phyloP scores from a whole-genome alignment of 2,113 vertebrate species.

The Ahaetulla prasina region DNA sequence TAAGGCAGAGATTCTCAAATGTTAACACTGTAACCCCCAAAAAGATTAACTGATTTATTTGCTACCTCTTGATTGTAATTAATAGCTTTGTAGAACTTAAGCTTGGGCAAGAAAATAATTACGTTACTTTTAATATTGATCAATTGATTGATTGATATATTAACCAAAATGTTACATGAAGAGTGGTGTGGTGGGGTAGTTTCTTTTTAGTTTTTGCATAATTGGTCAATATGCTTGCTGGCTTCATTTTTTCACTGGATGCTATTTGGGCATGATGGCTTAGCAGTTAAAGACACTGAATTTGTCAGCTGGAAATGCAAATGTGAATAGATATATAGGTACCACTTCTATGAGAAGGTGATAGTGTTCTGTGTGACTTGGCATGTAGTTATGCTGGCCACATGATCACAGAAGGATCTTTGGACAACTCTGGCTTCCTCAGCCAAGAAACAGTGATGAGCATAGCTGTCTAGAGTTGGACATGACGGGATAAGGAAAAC shows the following conservation, averaged over 20 bases:
- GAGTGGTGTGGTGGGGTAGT: background rate
- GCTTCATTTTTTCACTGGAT: background rate
- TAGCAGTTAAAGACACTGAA: no score
- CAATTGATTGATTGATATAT: background rate
- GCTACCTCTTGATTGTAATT: background rate
- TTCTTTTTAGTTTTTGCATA: background rate
- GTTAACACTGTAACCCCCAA: background rate
- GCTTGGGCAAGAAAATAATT: background rate
- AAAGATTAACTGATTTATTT: background rate
- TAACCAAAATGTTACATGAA: background rate
- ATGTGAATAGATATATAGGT: no score
- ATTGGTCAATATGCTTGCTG: background rate
- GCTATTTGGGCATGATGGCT: background rate
- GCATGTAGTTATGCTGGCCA: no score
- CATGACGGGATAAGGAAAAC: no score
- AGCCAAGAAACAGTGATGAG: no score
- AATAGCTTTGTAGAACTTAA: background rate
- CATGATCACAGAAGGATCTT: no score
- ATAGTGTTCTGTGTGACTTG: no score
- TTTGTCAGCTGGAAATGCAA: no score
- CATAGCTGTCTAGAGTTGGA: no score
- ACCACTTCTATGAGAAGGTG: no score
- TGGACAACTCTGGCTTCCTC: no score
- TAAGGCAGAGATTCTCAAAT: background rate
- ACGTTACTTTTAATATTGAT: background rate